Percentiles rank a stretch among this genome's conserved stretches.
phyloP scores from a whole-genome alignment of 2,113 vertebrate species.

The Engraulis encrasicolus region DNA sequence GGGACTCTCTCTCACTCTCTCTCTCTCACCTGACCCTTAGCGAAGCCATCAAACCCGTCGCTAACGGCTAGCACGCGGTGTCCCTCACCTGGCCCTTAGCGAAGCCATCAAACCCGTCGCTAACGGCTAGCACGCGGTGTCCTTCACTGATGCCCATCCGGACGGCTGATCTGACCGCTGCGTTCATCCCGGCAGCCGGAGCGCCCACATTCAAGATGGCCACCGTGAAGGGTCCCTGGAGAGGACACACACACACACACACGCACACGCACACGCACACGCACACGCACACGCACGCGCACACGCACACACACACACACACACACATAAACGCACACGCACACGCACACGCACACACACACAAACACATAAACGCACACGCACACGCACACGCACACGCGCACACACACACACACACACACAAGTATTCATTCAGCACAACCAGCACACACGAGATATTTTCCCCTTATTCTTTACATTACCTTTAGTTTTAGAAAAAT shows the following conservation, averaged over 20 bases:
- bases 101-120: slow-evolving; percentile 93
- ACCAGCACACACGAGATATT: too few relatives aligned
- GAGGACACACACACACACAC: slow-evolving; percentile 19
- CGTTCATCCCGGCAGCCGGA: slow-evolving; percentile 95
- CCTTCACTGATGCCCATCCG: slow-evolving; percentile 91
- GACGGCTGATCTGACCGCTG: slow-evolving; percentile 89
- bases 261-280: background rate
- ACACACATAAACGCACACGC: too few relatives aligned
- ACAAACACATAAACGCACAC: too few relatives aligned
- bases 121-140: slow-evolving; percentile 91
- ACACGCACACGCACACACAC: too few relatives aligned
- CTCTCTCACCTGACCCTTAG: slow-evolving; percentile 81
- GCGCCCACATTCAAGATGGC: slow-evolving; percentile 92
- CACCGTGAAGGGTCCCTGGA: slow-evolving; percentile 84
- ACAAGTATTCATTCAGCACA: too few relatives aligned
- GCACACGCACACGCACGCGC: background rate
- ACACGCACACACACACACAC: slow-evolving; percentile 13
- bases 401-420: too few relatives aligned
- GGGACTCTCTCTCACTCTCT: too few relatives aligned
- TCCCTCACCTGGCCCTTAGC: slow-evolving; percentile 81
- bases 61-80: slow-evolving; percentile 87
- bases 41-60: slow-evolving; percentile 94
- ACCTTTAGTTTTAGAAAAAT: too few relatives aligned
- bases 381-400: slow-evolving; percentile 15
- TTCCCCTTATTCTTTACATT: too few relatives aligned